Conservation (phyloP, 1,140 invertebrate species). For the Ceratosolen fusciceps region DNA sequence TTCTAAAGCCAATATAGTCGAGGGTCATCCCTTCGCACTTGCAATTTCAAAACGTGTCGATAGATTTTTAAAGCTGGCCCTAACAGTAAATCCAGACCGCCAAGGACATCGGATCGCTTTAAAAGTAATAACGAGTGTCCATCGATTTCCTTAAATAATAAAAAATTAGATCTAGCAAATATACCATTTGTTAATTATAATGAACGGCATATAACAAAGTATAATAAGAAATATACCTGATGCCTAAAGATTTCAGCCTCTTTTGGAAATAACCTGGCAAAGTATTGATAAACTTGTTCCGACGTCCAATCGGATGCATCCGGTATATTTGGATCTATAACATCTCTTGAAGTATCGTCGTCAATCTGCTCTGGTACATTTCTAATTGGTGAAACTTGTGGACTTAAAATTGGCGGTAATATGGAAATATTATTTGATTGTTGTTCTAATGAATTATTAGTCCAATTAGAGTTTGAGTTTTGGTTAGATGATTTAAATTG, state of each 20-base stretch:
- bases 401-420: constrained; percentile 64
- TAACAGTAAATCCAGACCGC: constrained; percentile 82
- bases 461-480: constrained; percentile 58
- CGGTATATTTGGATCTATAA: constrained; percentile 79
- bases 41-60: constrained; percentile 80
- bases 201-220: too few relatives aligned
- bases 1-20: constrained; percentile 75
- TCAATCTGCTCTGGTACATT: constrained; percentile 61
- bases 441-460: constrained; percentile 51
- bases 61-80: constrained; percentile 91
- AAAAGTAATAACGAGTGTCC: constrained; percentile 85
- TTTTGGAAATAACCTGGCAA: constrained; percentile 80
- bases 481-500: constrained; percentile 41
- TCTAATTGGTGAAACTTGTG: constrained; percentile 65
- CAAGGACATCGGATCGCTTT: constrained; percentile 84
- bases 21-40: constrained; percentile 78
- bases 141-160: constrained; percentile 92
- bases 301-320: constrained; percentile 86
- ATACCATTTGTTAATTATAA: neutral
- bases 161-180: constrained; percentile 53
- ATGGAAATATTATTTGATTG: constrained; percentile 49
- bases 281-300: constrained; percentile 86
- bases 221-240: constrained; percentile 74
- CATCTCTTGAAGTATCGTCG: constrained; percentile 58
- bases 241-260: constrained; percentile 84